Percentiles rank a stretch among this genome's conserved stretches.
These are phyloP conservation scores for Caenorhabditis wallacei DNA, from an alignment of 2,888 invertebrate genomes.

Conservation along the genomic window DNA sequence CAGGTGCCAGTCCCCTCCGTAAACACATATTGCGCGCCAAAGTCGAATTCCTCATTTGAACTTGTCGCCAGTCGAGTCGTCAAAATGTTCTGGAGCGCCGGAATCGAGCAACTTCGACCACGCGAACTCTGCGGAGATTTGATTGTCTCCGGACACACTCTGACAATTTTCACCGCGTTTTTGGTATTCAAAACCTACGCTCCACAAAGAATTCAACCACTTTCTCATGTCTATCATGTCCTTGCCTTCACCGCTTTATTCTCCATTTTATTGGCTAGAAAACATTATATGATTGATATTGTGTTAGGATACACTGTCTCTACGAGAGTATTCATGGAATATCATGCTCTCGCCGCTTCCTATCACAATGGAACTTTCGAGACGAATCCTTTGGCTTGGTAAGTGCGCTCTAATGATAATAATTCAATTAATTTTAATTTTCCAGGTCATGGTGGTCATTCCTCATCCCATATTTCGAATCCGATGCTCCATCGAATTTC, in stretches of 20 bases:
- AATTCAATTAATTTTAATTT: neutral
- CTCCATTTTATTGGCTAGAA: slow-evolving; percentile 79
- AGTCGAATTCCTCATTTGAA: slow-evolving; percentile 67
- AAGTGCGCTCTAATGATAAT: neutral
- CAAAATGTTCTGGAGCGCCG: slow-evolving; percentile 81
- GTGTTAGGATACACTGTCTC: slow-evolving; percentile 79
- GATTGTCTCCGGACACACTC: slow-evolving; percentile 82
- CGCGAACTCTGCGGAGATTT: slow-evolving; percentile 81
- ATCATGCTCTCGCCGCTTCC: slow-evolving; percentile 76
- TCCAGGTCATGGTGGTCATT: slow-evolving; percentile 74
- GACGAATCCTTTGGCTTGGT: slow-evolving; percentile 75
- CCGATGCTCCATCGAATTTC: slow-evolving; percentile 77
- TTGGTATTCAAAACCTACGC: slow-evolving; percentile 77
- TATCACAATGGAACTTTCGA: slow-evolving; percentile 77
- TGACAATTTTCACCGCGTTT: slow-evolving; percentile 78
- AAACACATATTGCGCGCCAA: slow-evolving; percentile 82
- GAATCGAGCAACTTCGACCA: slow-evolving; percentile 77
- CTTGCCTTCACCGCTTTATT: slow-evolving; percentile 75
- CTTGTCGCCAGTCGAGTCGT: slow-evolving; percentile 72
- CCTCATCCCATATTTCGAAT: slow-evolving; percentile 74
- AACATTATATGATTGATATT: slow-evolving; percentile 81
- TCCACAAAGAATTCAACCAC: slow-evolving; percentile 74
- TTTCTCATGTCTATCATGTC: slow-evolving; percentile 74
- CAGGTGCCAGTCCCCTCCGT: slow-evolving; percentile 82
- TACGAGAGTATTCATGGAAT: slow-evolving; percentile 80